Evolutionary conservation across 2,797 vertebrate genomes (phyloP), one percentile per base, ranked within the genome.

Genomic region (Spea hammondii): DNA sequence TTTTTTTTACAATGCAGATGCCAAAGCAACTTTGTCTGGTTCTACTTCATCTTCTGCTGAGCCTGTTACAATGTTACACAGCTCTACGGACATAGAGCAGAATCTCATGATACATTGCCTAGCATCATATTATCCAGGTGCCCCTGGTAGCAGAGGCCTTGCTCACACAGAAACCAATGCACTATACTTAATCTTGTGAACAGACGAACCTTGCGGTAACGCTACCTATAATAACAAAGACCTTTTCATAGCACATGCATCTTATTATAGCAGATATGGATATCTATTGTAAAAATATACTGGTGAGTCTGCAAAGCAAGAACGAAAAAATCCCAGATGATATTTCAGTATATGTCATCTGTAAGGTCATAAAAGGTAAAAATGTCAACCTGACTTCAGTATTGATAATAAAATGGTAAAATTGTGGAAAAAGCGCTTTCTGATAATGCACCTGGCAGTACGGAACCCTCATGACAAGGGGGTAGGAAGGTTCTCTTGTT

Each of bases 351-450:
- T 70, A 64, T 71, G 70, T 70, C 44, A 70, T 14, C 32, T 10
- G 65, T 9, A 70, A 70, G 57, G 50, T 70, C 72, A 55, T 14
- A 12, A 49, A 48, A 57, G 65, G 59, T 17, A 17, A 17, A 44
- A 53, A 70, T 14, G 7, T 48, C 17, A 17, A 17, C 17, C 17
- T 17, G 17, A 17, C 17, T 17, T 17, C 60, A 57, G 13, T 64
- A 54, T 12, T 72, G 69, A 72, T 67, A 11, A 44, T 14, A 51
- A 71, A 72, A 60, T 68, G 32, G 59, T 71, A 59, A 68, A 77
- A 12, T 81, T 44, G 48, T 74, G 70, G 53, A 60, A 67, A 72
- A 75, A 62, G 68, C 46, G n/a, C n/a, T 77, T 32, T 17, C 48
- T 73, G 54, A 59, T 68, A 66, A 77, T 77, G 74, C 55, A 53